Base-by-base conservation (phyloP, 2,888 invertebrate species). In the Uloborus plumipes region DNA sequence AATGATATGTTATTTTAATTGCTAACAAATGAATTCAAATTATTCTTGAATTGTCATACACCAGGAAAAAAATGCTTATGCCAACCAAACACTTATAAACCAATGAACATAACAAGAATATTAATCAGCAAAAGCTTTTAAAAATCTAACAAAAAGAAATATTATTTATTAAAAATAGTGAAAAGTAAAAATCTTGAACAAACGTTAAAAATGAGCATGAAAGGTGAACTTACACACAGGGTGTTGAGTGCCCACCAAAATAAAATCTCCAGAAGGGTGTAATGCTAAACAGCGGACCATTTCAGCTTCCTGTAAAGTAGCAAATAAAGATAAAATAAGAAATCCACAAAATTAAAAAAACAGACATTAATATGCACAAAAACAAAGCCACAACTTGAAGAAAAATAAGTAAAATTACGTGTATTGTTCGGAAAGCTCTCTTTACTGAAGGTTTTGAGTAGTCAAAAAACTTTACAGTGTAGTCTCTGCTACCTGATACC, bases 361-460 rank as follows among this genome's bases (percentile, higher is more conserved):
- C n/a, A n/a, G n/a, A n/a, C n/a, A n/a, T n/a, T n/a, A 55, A 55
- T 20, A 7, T 14, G 7, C 9, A 55, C 4, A 3, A 16, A 53
- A 16, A n/a, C 3, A 53, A 15, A 1, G n/a, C 53, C 6, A 53
- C 2, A 2, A 53, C 4, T 3, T 39, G 6, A 55, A 55, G 22
- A 6, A 15, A 59, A 62, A 62, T 39, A 18, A 49, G 9, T 16
- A n/a, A 51, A 84, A 90, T 89, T 87, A 94, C 94, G 85, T 95
- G 95, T 51, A 99, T 96, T 55, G 97, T 97, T 87, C 96, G 96
- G 88, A 94, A 97, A 0, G 99, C 99, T 88, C 99, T 97, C 89
- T 99, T 99, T 0, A 98, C 98, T 0, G 98, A 98, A 0, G 99
- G 97, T 89, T 99, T 99, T 53, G 98, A 97, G 88, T 96, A 99